A percentile compares a stretch with the other conserved stretches of the same genome.
Evolutionary conservation across 1,140 invertebrate genomes (phyloP).

Genomic region (Caenorhabditis tropicalis): DNA sequence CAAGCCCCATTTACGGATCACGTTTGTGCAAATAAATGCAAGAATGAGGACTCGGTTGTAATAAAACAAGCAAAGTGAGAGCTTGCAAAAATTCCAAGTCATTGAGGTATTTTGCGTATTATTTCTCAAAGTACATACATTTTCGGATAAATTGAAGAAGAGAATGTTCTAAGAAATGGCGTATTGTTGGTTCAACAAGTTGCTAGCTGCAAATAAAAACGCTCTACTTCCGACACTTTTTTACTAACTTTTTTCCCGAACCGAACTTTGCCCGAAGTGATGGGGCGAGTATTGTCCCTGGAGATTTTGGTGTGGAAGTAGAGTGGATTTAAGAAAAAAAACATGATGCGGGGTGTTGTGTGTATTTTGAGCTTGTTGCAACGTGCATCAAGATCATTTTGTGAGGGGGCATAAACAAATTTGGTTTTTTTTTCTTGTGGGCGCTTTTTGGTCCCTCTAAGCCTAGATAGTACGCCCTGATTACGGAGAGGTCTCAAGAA

Average conservation of each 20-base stretch:
- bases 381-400: conserved; percentile 35
- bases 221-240: conserved; percentile 15
- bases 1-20: conserved; percentile 1
- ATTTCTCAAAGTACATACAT: neutral
- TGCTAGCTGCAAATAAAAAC: conserved; percentile 9
- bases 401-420: neutral
- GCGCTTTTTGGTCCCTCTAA: neutral
- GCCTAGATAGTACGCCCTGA: neutral
- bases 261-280: neutral
- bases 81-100: neutral
- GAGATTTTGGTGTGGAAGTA: conserved; percentile 25
- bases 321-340: neutral
- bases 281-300: conserved; percentile 1
- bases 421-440: neutral
- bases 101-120: neutral
- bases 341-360: neutral
- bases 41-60: neutral
- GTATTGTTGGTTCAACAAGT: neutral
- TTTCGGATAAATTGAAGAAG: neutral
- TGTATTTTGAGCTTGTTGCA: conserved; percentile 15
- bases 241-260: neutral
- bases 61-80: conserved; percentile 3
- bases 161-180: neutral
- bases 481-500: neutral
- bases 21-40: conserved; percentile 33